Evolutionary conservation across 2,113 vertebrate genomes (phyloP).

Genomic region (Chelonoidis abingdonii): DNA sequence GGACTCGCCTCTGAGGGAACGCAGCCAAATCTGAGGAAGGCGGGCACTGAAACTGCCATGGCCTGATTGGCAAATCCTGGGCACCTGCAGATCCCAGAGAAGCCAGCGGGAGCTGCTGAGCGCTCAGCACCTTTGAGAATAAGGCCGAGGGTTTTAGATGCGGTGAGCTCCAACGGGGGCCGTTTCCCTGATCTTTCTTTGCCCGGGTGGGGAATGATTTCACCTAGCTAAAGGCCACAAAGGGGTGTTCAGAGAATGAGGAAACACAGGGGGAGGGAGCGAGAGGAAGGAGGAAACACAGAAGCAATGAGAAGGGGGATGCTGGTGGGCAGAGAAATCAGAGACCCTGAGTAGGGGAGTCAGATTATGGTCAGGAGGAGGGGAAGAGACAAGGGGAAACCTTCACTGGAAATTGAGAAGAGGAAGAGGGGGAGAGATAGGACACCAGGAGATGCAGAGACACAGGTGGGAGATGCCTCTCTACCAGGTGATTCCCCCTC

Average conservation of each 20-base stretch:
- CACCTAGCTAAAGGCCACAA: background rate
- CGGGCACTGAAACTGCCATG: background rate
- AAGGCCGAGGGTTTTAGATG: background rate
- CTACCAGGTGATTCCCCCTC: no score
- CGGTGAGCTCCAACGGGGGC: background rate
- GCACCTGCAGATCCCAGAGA: background rate
- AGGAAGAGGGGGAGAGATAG: background rate
- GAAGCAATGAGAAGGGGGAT: background rate
- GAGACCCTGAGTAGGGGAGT: background rate
- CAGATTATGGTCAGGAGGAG: background rate
- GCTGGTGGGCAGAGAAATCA: background rate
- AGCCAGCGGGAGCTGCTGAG: background rate
- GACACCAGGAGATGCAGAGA: background rate
- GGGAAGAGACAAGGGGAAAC: rapidly evolving
- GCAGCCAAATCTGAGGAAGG: background rate
- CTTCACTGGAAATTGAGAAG: background rate
- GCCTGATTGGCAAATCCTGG: background rate
- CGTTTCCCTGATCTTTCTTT: background rate
- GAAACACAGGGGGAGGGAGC: background rate
- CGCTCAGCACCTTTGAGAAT: background rate
- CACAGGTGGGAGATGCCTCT: background rate
- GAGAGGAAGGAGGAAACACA: background rate
- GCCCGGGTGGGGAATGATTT: background rate
- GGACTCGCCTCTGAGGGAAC: background rate
- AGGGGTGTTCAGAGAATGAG: background rate